Conservation (phyloP, 2,888 invertebrate species). For the Yponomeuta evonymella region DNA sequence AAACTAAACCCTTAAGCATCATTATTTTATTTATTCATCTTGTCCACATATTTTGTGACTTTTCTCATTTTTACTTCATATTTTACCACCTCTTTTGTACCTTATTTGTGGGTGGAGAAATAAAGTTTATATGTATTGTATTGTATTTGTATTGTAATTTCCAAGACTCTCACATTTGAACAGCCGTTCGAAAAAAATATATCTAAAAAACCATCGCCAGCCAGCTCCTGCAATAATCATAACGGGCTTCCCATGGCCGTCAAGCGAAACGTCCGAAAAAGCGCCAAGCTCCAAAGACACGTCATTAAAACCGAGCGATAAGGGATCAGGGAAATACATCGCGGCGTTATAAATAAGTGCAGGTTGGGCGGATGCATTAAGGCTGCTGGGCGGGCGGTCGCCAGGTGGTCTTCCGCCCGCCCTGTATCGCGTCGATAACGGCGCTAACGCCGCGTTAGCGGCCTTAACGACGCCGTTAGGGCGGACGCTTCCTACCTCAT, state of each 20-base stretch:
- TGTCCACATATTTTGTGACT: too few species aligned
- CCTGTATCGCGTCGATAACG: slow-evolving; percentile 57
- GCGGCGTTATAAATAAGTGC: slow-evolving; percentile 62
- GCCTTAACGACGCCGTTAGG: slow-evolving; percentile 68
- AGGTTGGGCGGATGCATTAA: slow-evolving; percentile 70
- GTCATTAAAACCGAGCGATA: slow-evolving; percentile 31
- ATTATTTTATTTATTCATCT: too few species aligned
- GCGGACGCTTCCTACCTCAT: slow-evolving; percentile 63
- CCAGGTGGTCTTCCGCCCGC: slow-evolving; percentile 33
- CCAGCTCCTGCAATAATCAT: neutral
- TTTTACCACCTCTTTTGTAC: too few species aligned
- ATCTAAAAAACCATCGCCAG: neutral
- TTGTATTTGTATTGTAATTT: too few species aligned
- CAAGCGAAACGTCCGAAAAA: slow-evolving; percentile 18
- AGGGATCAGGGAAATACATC: slow-evolving; percentile 64
- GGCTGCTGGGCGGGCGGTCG: slow-evolving; percentile 62
- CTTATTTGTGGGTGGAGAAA: too few species aligned
- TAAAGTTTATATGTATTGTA: too few species aligned
- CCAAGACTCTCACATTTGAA: neutral
- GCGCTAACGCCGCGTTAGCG: slow-evolving; percentile 61
- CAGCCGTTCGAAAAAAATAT: neutral
- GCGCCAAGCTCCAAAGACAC: slow-evolving; percentile 21
- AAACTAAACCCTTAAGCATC: too few species aligned
- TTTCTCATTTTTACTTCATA: too few species aligned
- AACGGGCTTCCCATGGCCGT: neutral